Base-by-base conservation (phyloP, 2,797 vertebrate species). In the Sitta carolinensis region DNA sequence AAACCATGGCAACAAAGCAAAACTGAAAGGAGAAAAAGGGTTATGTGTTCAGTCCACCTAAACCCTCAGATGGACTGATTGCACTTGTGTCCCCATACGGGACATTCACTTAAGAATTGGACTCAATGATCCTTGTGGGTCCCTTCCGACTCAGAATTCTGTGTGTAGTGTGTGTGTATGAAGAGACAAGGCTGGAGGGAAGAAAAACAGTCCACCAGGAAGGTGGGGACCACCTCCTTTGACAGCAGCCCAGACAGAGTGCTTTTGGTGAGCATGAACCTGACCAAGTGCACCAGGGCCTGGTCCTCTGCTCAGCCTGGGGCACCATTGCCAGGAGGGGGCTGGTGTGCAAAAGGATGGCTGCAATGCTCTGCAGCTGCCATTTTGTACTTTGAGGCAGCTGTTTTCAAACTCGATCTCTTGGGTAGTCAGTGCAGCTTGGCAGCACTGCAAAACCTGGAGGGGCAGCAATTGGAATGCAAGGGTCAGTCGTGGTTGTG, bases 151-250 rank as follows among this genome's bases (percentile, higher is more conserved):
- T 48, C 50, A 32, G 34, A 62, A 34, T 42, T 38, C 1, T 27
- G 1, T 43, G 9, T 34, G 12, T 32, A n/a, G 17, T 16, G 7
- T 73, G 13, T 19, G 9, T 17, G 7, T 72, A 10, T 27, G 16
- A 42, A 47, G 47, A 51, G 36, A 40, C 16, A 43, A 27, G 32
- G 15, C 38, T 82, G 47, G 26, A 66, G 58, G 40, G 64, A 76
- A 38, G 26, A 43, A 63, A 47, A 22, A 15, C 4, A 0, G 5
- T 36, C 7, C 1, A 0, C 54, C 3, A 3, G 47, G 40, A 74
- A 67, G n/a, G 16, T 0, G 1, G 9, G 13, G 22, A 55, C 30
- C 36, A 34, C 22, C 34, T 84, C 42, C 58, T 90, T 57, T 61
- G 80, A 34, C 66, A 59, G 40, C 17, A 76, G 45, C 38, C 36